phyloP scores from a whole-genome alignment of 2,113 vertebrate species.

The Bos indicus region DNA sequence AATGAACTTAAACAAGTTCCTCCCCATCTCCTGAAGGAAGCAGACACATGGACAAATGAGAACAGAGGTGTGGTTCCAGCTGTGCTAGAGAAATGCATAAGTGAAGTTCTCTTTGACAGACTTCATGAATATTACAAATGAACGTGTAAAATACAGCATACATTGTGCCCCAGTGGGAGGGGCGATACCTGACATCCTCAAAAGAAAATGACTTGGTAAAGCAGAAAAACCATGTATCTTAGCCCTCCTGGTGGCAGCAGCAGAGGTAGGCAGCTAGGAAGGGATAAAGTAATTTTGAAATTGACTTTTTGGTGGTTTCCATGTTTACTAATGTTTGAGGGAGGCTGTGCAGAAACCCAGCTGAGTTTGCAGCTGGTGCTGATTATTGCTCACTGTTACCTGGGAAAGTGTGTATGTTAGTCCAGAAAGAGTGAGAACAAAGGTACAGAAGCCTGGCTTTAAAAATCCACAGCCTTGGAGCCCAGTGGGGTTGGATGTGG shows the following conservation, averaged over 20 bases:
- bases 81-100: background rate
- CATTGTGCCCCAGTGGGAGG: background rate
- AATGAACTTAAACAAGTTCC: background rate
- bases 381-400: background rate
- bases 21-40: background rate
- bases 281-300: background rate
- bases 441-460: background rate
- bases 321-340: background rate
- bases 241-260: background rate
- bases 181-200: background rate
- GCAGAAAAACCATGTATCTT: background rate
- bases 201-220: constrained; percentile 5
- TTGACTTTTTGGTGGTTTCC: background rate
- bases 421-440: background rate
- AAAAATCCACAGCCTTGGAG: background rate
- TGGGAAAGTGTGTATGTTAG: background rate
- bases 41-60: background rate
- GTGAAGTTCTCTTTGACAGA: background rate
- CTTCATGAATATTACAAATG: background rate
- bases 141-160: background rate
- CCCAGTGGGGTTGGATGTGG: background rate
- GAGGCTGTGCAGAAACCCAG: background rate
- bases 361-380: background rate
- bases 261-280: background rate
- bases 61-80: background rate